A percentile compares a stretch with the other conserved stretches of the same genome.
These are phyloP conservation scores for Pharmacophagus antenor DNA, from an alignment of 2,888 invertebrate species.

Conservation along the genomic window DNA sequence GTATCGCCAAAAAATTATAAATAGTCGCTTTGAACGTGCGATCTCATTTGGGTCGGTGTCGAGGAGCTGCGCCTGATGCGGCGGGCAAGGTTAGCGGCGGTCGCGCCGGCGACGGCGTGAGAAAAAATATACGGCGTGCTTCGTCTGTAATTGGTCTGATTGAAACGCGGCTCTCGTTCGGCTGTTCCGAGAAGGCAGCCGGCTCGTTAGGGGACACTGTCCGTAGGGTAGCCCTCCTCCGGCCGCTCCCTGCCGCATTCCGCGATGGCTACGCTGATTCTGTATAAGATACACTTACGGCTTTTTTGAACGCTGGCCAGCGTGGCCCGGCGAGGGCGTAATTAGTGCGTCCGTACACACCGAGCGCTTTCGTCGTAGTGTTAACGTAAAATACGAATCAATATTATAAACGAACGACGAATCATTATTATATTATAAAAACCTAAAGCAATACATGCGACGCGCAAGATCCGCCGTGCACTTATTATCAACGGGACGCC, in stretches of 20 bases:
- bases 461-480: conserved; percentile 64
- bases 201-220: conserved; percentile 70
- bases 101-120: conserved; percentile 45
- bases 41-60: conserved; percentile 44
- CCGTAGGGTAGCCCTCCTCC: conserved; percentile 50
- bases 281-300: conserved; percentile 29
- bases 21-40: conserved; percentile 45
- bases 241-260: conserved; percentile 39
- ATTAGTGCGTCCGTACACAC: conserved; percentile 28
- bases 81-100: conserved; percentile 41
- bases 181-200: conserved; percentile 67
- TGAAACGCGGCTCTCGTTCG: conserved; percentile 72
- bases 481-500: conserved; percentile 67
- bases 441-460: conserved; percentile 48
- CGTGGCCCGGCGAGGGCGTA: conserved; percentile 17
- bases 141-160: conserved; percentile 76
- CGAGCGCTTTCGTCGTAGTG: conserved; percentile 33
- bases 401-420: conserved; percentile 49
- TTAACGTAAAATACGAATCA: conserved; percentile 33
- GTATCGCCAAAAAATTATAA: conserved; percentile 45
- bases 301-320: conserved; percentile 20
- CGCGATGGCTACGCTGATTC: conserved; percentile 30
- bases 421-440: conserved; percentile 43
- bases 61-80: conserved; percentile 33
- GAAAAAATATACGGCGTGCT: conserved; percentile 65